A percentile compares a stretch with the other conserved stretches of the same genome.
phyloP scores from a whole-genome alignment of 2,888 invertebrate genomes.

The Sceliomorpha sp. region DNA sequence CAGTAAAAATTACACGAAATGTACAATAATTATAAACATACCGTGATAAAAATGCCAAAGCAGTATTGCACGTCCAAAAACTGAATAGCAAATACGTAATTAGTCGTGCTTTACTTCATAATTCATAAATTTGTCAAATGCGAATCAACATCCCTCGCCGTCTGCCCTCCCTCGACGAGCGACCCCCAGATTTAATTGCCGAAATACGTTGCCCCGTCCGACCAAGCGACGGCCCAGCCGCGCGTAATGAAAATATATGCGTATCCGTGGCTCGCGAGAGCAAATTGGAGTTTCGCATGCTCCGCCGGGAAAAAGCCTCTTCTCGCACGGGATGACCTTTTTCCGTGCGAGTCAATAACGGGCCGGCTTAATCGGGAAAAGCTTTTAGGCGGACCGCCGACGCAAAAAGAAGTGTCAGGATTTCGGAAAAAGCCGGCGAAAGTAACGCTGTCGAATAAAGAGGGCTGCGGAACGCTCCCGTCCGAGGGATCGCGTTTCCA shows the following conservation, averaged over 20 bases:
- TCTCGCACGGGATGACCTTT: conserved; percentile 26
- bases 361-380: conserved; percentile 42
- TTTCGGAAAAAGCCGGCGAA: conserved; percentile 8
- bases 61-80: no score
- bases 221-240: conserved; percentile 18
- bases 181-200: conserved; percentile 42
- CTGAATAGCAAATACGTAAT: no score
- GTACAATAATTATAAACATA: no score
- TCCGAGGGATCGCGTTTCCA: conserved; percentile 7
- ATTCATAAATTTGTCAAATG: no score
- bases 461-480: conserved; percentile 2
- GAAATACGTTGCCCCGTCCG: conserved; percentile 27
- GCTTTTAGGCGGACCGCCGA: conserved; percentile 37
- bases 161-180: no score
- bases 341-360: conserved; percentile 34
- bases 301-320: conserved; percentile 28
- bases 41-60: no score
- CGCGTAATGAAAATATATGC: conserved; percentile 36
- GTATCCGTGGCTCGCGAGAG: conserved; percentile 12
- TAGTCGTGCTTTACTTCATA: no score
- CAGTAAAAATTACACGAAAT: no score
- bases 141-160: no score
- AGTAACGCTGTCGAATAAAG: conserved; percentile 9
- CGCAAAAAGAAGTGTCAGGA: conserved; percentile 14
- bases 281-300: conserved; percentile 31